Base-by-base conservation (phyloP, 2,797 vertebrate species). In the Lophotriccus pileatus region DNA sequence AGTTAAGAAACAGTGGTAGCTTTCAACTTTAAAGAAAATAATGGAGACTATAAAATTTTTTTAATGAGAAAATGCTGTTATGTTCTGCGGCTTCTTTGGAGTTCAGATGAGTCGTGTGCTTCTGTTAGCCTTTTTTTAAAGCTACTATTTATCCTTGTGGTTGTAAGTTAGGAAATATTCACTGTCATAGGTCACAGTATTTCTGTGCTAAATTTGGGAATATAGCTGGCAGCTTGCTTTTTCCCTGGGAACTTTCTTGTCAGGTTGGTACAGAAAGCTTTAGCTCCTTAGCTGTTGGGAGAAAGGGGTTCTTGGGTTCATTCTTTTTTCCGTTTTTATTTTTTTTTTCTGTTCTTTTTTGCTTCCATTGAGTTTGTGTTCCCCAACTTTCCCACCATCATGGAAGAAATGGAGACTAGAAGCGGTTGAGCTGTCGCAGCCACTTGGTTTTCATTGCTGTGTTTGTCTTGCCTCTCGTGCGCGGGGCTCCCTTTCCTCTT, bases 121-220 rank as follows among this genome's bases (percentile, higher is more conserved):
- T 88, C 74, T 89, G 3, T 73, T 67, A 74, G 63, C 8, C 27
- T 55, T 36, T 74, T 83, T 66, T 50, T 18, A 12, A 91, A 62
- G 44, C 74, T 95, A 94, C 90, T 94, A 70, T 97, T 95, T 96
- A 81, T 92, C 53, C 75, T 90, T 75, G 1, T 93, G 79, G 53
- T 80, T 89, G 64, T 89, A 85, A 95, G 87, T 97, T 93, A 90
- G 4, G 56, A 97, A 97, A 87, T 91, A 82, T 94, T 93, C 9
- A 25, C 70, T 87, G 85, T 75, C 87, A 68, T 73, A 94, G 85
- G 85, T 90, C 87, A 84, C 60, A 86, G 10, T 62, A 53, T 87
- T 96, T 94, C 76, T 92, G 39, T 90, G 82, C 96, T 95, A 94
- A 94, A 92, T 96, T 87, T 95, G 96, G 92, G 90, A 87, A 64